Conservation (phyloP, 2,797 vertebrate species). For the Enteromius paludinosus region DNA sequence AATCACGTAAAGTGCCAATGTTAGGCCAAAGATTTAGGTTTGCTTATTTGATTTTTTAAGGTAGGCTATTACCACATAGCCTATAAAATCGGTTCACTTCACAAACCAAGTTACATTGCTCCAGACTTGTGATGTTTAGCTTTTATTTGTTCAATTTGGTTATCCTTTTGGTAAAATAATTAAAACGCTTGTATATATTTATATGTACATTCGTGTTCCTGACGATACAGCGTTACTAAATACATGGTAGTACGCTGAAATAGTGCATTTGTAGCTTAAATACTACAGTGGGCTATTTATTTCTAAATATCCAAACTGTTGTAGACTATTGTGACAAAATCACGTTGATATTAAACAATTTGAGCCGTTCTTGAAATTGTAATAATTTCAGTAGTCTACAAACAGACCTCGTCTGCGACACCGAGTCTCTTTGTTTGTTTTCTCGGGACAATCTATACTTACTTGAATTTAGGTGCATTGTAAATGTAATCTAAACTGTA, state of each 20-base stretch:
- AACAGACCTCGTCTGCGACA: background rate
- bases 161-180: background rate
- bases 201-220: background rate
- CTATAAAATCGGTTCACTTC: slow-evolving; percentile 2
- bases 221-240: background rate
- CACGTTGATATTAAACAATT: background rate
- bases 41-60: background rate
- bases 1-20: background rate
- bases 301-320: background rate
- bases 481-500: background rate
- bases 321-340: background rate
- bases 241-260: background rate
- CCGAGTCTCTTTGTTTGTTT: background rate
- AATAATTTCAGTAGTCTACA: background rate
- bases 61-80: background rate
- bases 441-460: background rate
- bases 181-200: background rate
- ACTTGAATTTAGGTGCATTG: background rate
- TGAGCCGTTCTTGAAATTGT: background rate
- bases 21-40: background rate
- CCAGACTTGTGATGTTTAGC: background rate
- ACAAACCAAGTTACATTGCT: background rate
- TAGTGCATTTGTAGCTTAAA: background rate
- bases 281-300: background rate
- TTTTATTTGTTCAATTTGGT: background rate